Evolutionary conservation across 1,140 invertebrate genomes (phyloP).

Genomic region (Drosophila albomicans): DNA sequence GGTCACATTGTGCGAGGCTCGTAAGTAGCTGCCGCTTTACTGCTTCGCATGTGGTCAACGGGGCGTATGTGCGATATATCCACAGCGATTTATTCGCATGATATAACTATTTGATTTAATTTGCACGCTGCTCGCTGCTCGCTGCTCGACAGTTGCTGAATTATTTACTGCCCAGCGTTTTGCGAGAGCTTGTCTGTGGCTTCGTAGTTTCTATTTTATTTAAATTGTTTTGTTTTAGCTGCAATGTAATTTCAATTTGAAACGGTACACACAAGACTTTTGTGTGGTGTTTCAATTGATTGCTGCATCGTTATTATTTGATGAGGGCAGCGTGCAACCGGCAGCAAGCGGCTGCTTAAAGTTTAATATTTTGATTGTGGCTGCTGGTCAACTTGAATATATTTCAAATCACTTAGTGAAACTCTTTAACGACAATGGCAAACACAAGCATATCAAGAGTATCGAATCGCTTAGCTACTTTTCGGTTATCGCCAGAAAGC

Average conservation of each 20-base stretch:
- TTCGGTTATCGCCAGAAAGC: conserved; percentile 18
- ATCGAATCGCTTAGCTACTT: conserved; percentile 15
- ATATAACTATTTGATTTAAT: conserved; percentile 84
- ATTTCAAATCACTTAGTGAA: not conserved
- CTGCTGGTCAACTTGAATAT: not conserved
- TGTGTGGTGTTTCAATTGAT: conserved; percentile 61
- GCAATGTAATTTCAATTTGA: conserved; percentile 74
- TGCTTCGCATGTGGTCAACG: conserved; percentile 56
- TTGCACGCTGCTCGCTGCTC: conserved; percentile 41
- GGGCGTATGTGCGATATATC: conserved; percentile 81
- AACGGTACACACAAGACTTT: conserved; percentile 48
- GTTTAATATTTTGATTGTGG: conserved; percentile 47
- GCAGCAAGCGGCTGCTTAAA: conserved; percentile 51
- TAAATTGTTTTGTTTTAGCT: conserved; percentile 78
- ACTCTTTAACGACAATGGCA: not conserved
- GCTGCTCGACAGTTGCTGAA: conserved; percentile 13
- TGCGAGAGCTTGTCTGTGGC: conserved; percentile 29
- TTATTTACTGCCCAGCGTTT: conserved; percentile 4
- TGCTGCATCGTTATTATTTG: conserved; percentile 61
- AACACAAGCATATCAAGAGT: conserved; percentile 3
- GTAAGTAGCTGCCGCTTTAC: conserved; percentile 65
- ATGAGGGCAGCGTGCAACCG: conserved; percentile 35
- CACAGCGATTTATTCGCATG: conserved; percentile 79
- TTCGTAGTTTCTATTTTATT: conserved; percentile 71
- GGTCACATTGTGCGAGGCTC: conserved; percentile 50